Evolutionary conservation across 2,888 invertebrate species (phyloP), one percentile per base, ranked within the genome.

Genomic region (Zonitis immaculata): DNA sequence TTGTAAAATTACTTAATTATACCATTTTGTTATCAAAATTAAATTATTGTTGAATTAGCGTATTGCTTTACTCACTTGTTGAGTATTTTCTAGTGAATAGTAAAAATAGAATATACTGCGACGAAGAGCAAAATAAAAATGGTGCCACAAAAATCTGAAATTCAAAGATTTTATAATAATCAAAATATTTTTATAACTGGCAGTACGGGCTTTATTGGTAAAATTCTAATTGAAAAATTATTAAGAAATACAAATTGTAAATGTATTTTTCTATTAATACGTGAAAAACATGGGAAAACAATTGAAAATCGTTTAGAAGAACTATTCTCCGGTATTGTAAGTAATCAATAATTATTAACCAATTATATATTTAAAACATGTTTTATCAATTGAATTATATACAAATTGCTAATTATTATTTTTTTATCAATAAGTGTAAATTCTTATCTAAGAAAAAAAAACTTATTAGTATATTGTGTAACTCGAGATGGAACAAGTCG

Each of bases 281-380:
- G 84, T 43, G 71, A 78, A 42, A 84, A 84, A 66, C 80, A 79
- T 71, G 87, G 77, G 0, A 84, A 86, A 71, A 82, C 84, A 61
- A 79, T 83, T 11, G 80, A 83, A 61, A 79, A 84, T 1, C 79
- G 89, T 54, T 74, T 87, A 51, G 85, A 85, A 7, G 81, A 83
- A 59, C 78, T 88, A 18, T 85, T 88, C 56, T 83, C 85, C 12
- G 86, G 87, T 65, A 79, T 82, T 32, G 88, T 73, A 64, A 70
- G 72, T 63, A n/a, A n/a, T n/a, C n/a, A n/a, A n/a, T n/a, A n/a
- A n/a, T n/a, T n/a, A n/a, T n/a, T n/a, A n/a, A n/a, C n/a, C n/a
- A n/a, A n/a, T n/a, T n/a, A n/a, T n/a, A n/a, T n/a, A n/a, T n/a
- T n/a, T n/a, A n/a, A n/a, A n/a, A n/a, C n/a, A n/a, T n/a, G n/a